Evolutionary conservation across 2,888 invertebrate species (phyloP).

Genomic region (Phyto melanocephala): DNA sequence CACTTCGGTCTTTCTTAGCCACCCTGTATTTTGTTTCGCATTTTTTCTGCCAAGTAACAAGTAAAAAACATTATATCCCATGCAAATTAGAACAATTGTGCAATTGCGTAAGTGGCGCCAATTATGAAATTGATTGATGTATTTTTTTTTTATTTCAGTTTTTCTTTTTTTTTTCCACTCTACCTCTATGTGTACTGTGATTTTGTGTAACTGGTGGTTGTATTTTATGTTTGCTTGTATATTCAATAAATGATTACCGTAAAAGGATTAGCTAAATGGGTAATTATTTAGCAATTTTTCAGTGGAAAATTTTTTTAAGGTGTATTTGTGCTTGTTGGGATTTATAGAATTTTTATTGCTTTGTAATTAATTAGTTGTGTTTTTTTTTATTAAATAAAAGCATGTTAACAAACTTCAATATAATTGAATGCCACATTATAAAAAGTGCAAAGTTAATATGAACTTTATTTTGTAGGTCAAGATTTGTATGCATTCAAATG

Average conservation of each 20-base stretch:
- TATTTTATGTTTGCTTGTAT: neutral
- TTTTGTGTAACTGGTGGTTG: neutral
- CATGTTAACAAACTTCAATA: too few species aligned
- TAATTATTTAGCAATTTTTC: constrained; percentile 58
- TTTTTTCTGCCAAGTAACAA: too few species aligned
- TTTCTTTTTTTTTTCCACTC: neutral
- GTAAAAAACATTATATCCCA: constrained; percentile 23
- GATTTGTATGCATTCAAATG: too few species aligned
- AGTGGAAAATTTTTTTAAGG: neutral
- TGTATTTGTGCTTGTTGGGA: neutral
- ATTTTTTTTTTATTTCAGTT: constrained; percentile 30
- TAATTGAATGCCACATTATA: neutral
- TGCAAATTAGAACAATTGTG: constrained; percentile 44
- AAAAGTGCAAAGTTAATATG: neutral
- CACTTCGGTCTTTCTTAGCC: too few species aligned
- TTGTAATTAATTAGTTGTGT: constrained; percentile 38
- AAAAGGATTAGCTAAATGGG: constrained; percentile 30
- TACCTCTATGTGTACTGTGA: neutral
- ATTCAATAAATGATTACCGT: neutral
- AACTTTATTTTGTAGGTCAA: constrained; percentile 32
- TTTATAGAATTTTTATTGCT: constrained; percentile 33
- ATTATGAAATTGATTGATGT: constrained; percentile 64
- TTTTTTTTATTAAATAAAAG: too few species aligned
- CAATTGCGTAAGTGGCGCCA: constrained; percentile 63
- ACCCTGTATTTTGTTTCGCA: too few species aligned